Evolutionary conservation across 2,888 invertebrate species (phyloP).

Genomic region (Zaprionus bogoriensis): DNA sequence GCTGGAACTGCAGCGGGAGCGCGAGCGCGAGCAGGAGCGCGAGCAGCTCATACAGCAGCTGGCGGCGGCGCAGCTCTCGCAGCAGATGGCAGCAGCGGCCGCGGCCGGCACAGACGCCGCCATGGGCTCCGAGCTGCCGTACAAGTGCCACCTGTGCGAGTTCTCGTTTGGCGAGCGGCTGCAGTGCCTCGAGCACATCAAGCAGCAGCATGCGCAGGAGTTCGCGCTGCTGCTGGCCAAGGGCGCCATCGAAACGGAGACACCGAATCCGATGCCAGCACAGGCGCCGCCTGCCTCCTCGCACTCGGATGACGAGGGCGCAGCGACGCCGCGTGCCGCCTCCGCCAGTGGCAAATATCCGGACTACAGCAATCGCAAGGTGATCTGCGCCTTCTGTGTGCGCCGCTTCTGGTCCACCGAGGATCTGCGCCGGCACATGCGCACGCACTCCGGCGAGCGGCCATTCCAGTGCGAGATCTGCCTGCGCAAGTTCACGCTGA

Average conservation of each 20-base stretch:
- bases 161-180: conserved; percentile 91
- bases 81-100: conserved; percentile 37
- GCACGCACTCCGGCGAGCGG: conserved; percentile 95
- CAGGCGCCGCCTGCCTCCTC: background rate
- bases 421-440: conserved; percentile 95
- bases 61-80: conserved; percentile 85
- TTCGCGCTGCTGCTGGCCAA: conserved; percentile 92
- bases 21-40: background rate
- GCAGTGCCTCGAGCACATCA: conserved; percentile 92
- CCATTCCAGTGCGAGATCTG: conserved; percentile 97
- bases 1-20: conserved; percentile 69
- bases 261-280: background rate
- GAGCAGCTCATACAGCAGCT: conserved; percentile 76
- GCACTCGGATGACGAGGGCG: conserved; percentile 83
- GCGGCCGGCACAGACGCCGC: conserved; percentile 1
- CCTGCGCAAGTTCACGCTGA: conserved; percentile 93
- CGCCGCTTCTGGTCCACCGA: conserved; percentile 98
- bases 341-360: conserved; percentile 93
- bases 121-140: conserved; percentile 86
- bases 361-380: conserved; percentile 93
- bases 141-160: conserved; percentile 97
- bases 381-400: conserved; percentile 95
- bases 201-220: conserved; percentile 88
- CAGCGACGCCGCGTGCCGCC: conserved; percentile 77
- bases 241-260: conserved; percentile 86